Evolutionary conservation across 2,113 vertebrate genomes (phyloP), one percentile per base, ranked within the genome.

Genomic region (Amazona vittata): DNA sequence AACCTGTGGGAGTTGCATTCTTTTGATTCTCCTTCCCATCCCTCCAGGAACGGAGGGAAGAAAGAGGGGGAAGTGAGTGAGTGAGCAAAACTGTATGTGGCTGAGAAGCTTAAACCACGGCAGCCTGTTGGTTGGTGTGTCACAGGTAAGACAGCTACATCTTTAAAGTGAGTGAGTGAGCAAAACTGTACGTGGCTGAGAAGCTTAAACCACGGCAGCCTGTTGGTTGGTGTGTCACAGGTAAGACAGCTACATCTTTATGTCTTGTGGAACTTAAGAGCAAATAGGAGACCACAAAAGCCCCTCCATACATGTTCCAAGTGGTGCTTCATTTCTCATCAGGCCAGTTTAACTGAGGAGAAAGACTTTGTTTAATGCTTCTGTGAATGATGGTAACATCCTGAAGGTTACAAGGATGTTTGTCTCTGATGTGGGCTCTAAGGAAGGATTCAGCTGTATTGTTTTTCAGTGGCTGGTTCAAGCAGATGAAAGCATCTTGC

Each of bases 181-280:
- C 37, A 37, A 37, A 37, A 37, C 37, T 37, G 37, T 37, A 37
- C 9, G 37, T 37, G 37, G 37, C 37, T 37, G 37, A 37, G 37
- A 37, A 37, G 37, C 37, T 37, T 37, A 37, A 37, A 37, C 37
- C 37, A 37, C 37, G 37, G 9, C 37, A 37, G 37, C 39, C 39
- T 50, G 24, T 50, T 50, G 49, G 29, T 89, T 25, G 15, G 0
- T 8, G 12, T 74, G 50, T 59, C 55, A 29, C 17, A 49, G 35
- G 5, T 62, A 17, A 67, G 29, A 52, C 12, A 15, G 3, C 15
- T 81, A 0, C 62, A 24, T 33, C 44, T 65, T 0, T 52, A 1
- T 35, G 7, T 71, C 10, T 44, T 39, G 26, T 49, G 50, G 28
- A 33, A 47, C 9, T 57, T 52, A 43, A 71, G 29, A 67, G 55